Conservation (phyloP, 1,140 invertebrate genomes). For the Sinonovacula constricta region DNA sequence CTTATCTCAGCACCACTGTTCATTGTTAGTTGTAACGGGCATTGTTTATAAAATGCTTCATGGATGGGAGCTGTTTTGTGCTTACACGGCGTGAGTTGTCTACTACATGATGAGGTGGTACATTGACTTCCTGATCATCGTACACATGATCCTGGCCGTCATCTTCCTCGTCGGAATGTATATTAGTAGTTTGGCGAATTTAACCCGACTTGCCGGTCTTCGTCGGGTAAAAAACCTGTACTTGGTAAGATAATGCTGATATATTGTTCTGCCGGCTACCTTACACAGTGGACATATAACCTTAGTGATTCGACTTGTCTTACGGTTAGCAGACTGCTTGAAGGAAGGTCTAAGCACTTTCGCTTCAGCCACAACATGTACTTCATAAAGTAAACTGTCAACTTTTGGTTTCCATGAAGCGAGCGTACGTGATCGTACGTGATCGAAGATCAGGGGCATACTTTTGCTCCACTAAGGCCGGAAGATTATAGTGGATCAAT, state of each 20-base stretch:
- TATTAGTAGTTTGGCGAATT: no score
- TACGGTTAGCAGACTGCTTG: background rate
- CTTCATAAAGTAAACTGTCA: slow-evolving; percentile 19
- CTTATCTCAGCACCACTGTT: slow-evolving; percentile 40
- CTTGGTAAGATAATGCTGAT: slow-evolving; percentile 47
- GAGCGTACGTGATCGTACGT: slow-evolving; percentile 15
- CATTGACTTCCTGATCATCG: no score
- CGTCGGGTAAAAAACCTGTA: slow-evolving; percentile 36
- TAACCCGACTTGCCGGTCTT: no score
- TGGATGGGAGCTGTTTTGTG: slow-evolving; percentile 29
- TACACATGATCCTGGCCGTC: no score
- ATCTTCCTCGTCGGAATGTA: no score
- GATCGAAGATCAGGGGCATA: slow-evolving; percentile 55
- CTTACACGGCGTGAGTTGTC: slow-evolving; percentile 2
- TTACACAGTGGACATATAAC: slow-evolving; percentile 14
- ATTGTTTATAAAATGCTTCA: slow-evolving; percentile 30
- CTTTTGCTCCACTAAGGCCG: slow-evolving; percentile 56
- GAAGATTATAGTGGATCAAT: slow-evolving; percentile 54
- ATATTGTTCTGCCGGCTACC: background rate
- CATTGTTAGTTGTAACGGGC: slow-evolving; percentile 21
- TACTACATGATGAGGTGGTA: no score
- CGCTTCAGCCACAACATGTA: slow-evolving; percentile 26
- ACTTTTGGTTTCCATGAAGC: slow-evolving; percentile 28
- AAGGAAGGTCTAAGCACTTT: slow-evolving; percentile 34
- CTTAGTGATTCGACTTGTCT: no score